Base-by-base conservation (phyloP, 2,888 invertebrate genomes). In the Boloria euphrosyne region DNA sequence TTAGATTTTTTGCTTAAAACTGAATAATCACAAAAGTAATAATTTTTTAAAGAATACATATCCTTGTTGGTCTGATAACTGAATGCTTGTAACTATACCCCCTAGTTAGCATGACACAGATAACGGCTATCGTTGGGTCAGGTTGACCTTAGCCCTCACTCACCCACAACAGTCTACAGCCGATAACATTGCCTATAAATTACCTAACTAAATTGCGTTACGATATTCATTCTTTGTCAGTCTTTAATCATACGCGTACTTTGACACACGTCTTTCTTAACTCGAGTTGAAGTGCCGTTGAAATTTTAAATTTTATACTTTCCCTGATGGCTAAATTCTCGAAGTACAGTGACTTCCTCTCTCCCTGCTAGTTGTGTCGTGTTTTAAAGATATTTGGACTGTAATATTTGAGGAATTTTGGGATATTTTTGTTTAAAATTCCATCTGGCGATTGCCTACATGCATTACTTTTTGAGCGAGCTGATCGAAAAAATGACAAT, bases 401-500 rank as follows among this genome's bases (percentile, higher is more conserved):
- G 58, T 66, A 67, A 55, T 50, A 58, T 53, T 51, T 64, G 38
- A 31, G 16, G 44, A 16, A 47, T 53, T 57, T 43, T 59, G 72
- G 71, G 67, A 70, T 66, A 69, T 67, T 67, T 70, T 68, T 62
- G 57, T 74, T 76, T 82, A 91, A 79, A 79, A 90, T 89, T 89
- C 71, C 63, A 69, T 71, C 78, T 86, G 83, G 78, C 70, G 78
- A 71, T 71, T 80, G 80, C 76, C 86, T 92, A 91, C 89, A 93
- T 93, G 93, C 80, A 88, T 92, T 79, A 72, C 72, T 84, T 77
- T 81, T 82, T 80, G 78, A 84, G 77, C 84, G 81, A 84, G 65
- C 73, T 88, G 67, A 73, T 87, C 74, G 89, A 90, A 85, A 92
- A 91, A 85, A 93, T 93, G 93, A 90, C 85, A 77, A 90, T 92